Evolutionary conservation across 2,113 vertebrate species (phyloP), one percentile per base, ranked within the genome.

Genomic region (Dromaius novaehollandiae): DNA sequence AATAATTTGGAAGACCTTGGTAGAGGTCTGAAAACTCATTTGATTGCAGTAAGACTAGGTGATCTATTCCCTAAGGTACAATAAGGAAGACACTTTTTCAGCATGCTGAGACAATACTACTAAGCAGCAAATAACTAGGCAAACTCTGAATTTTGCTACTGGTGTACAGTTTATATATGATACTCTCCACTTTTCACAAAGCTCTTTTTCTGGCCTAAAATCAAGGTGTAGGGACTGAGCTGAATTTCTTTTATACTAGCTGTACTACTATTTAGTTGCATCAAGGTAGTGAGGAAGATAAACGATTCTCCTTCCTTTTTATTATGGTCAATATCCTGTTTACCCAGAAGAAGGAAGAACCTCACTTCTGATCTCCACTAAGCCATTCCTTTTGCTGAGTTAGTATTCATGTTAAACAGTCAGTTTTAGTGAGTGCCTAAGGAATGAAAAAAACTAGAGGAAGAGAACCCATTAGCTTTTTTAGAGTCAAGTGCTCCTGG

Each of bases 1-100:
- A 86, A 93, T 93, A 93, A 88, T 66, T 83, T 90, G 56, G 40
- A 95, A 96, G 82, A 93, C 88, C 90, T 96, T 95, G 94, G 46
- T 66, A 93, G 90, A 91, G 86, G 88, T 90, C 93, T 95, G 85
- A 90, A 94, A 93, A 46, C 74, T 90, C 70, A 3, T 93, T 91
- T 89, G 70, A 61, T 53, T 84, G 91, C 40, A 82, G 0, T 60
- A 51, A 58, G 48, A 40, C 24, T 55, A 19, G 63, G 38, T 79
- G 44, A 75, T 88, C 9, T n/a, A 79, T 88, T 85, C 75, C 58
- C 68, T 55, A 60, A 55, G 77, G 77, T 69, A 30, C 58, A 18
- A 50, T 44, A 76, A 36, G 34, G 28, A 80, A 84, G 51, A 55
- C 50, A n/a, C 26, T 85, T 95, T 82, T 84, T 85, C 50, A 58